Evolutionary conservation across 1,140 invertebrate species (phyloP).

Genomic region (Pentalonia nigronervosa): DNA sequence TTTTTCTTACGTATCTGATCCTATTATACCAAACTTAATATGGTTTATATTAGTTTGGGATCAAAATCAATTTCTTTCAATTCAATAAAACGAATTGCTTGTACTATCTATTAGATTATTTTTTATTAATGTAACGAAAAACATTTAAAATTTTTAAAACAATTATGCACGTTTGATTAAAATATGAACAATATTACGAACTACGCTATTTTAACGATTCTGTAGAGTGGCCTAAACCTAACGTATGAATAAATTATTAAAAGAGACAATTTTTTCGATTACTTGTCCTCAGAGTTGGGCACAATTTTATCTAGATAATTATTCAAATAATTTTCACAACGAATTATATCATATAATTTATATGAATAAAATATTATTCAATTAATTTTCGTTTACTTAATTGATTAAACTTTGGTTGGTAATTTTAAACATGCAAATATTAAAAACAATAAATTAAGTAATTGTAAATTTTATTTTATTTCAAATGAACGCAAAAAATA

Average conservation of each 20-base stretch:
- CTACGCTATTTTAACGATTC: not conserved
- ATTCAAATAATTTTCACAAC: too few species aligned
- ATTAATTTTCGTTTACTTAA: too few species aligned
- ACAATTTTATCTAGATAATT: not conserved
- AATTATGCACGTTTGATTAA: not conserved
- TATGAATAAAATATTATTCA: too few species aligned
- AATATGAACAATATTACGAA: not conserved
- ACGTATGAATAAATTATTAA: not conserved
- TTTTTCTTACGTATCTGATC: not conserved
- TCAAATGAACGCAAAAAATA: too few species aligned
- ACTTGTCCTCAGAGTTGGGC: too few species aligned
- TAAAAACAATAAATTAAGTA: too few species aligned
- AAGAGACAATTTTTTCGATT: not conserved
- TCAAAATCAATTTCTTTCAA: conserved; percentile 18
- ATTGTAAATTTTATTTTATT: too few species aligned
- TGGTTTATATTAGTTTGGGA: not conserved
- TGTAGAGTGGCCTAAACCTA: not conserved
- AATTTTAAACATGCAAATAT: too few species aligned
- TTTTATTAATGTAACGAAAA: not conserved
- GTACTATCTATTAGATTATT: not conserved
- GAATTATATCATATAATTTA: too few species aligned
- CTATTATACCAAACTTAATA: not conserved
- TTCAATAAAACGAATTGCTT: not conserved
- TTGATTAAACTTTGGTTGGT: too few species aligned
- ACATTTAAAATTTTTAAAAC: conserved; percentile 8